Base-by-base conservation (phyloP, 2,113 vertebrate genomes). In the Leptosomus discolor region DNA sequence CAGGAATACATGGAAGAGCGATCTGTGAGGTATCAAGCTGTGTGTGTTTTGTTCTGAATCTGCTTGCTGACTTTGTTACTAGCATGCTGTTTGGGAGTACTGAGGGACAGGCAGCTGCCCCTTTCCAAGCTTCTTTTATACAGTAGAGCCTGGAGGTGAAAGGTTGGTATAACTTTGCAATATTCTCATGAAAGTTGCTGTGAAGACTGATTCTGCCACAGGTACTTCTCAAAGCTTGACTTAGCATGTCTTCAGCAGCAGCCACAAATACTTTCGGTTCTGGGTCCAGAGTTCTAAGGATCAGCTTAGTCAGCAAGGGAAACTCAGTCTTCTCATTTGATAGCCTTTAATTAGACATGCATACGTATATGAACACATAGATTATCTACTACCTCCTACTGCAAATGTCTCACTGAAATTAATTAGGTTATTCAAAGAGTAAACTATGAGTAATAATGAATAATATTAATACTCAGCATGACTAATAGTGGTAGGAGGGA, bases 371-470 rank as follows among this genome's bases (percentile, higher is more conserved):
- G 85, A 94, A 73, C 60, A 50, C 65, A 85, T 73, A 91, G 73
- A 91, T 96, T 94, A 94, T 94, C 91, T 95, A 78, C 88, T 94
- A 68, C 92, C 80, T 92, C 80, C 88, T 92, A 90, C 92, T 95
- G 85, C 77, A 85, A 68, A 79, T 65, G 83, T 94, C 91, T 95
- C 91, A 91, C 78, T 95, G 87, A 94, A 96, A 92, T 97, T 92
- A 97, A 97, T 92, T 74, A 91, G 91, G 67, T 85, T 96, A 88
- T 92, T 96, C 77, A 90, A 82, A 90, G 84, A 94, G 34, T 85
- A 92, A 92, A 85, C 80, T 41, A 30, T 97, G 97, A 97, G 89
- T 97, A 97, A 97, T 85, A 96, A 79, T 85, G 94, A 97, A 96
- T 96, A 96, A 96, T 53, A 89, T 79, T 97, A 91, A 70, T 77